Evolutionary conservation across 2,888 invertebrate genomes (phyloP), one percentile per base, ranked within the genome.

Genomic region (Xestobium rufovillosum): DNA sequence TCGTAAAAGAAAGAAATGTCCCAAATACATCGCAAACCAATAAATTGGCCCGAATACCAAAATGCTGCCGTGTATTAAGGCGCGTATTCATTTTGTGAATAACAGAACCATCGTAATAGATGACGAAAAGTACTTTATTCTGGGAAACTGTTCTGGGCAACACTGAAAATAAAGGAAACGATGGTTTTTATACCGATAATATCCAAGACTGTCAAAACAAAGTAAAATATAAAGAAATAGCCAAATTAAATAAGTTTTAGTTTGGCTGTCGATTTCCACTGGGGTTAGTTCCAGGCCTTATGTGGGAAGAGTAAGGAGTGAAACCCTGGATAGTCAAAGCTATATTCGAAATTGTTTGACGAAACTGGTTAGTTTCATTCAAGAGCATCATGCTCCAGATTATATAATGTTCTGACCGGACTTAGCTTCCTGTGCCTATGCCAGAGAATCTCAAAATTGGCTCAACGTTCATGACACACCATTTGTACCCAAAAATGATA

Each of bases 141-240:
- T n/a, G n/a, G n/a, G n/a, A n/a, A n/a, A n/a, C n/a, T n/a, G n/a
- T n/a, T 19, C 23, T 19, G 23, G n/a, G 23, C 23, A 19, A 19
- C n/a, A 8, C 23, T 8, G 23, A 19, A 8, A 19, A 19, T n/a
- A 19, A 19, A n/a, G 23, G 23, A 19, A 19, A 19, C 23, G 23
- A 19, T 19, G 23, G 23, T 19, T 19, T 19, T n/a, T 19, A 19
- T 19, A 19, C 23, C 23, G 23, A 19, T n/a, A 19, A 19, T n/a
- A 6, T 19, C 23, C 6, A 6, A 19, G 23, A 19, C 6, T 6
- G 6, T 19, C 23, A 6, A 19, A 19, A 19, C n/a, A n/a, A 19
- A 8, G 23, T 19, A 19, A 19, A n/a, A 19, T 19, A 6, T n/a
- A 19, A 19, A 19, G 23, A 19, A n/a, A 19, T 8, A n/a, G 23